These are phyloP conservation scores for Altica lythri DNA, from an alignment of 2,888 invertebrate genomes.

Conservation along the genomic window DNA sequence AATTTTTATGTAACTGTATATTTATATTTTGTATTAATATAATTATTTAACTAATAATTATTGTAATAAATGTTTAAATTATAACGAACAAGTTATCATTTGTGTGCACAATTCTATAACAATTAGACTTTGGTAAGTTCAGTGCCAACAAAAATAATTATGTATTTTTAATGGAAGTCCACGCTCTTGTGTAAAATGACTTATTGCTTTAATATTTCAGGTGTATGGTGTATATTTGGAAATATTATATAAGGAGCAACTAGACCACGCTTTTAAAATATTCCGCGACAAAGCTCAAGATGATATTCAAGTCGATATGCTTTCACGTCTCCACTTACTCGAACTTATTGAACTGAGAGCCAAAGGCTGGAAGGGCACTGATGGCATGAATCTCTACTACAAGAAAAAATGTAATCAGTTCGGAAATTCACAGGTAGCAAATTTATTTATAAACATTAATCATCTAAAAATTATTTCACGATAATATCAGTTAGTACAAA, in stretches of 20 bases:
- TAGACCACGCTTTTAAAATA: conserved; percentile 83
- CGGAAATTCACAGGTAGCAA: conserved; percentile 45
- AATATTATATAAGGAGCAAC: conserved; percentile 80
- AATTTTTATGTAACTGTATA: too few species aligned
- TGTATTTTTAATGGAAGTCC: too few species aligned
- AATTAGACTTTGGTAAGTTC: too few species aligned
- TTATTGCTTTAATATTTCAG: too few species aligned
- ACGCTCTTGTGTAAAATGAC: too few species aligned
- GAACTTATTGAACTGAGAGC: conserved; percentile 93
- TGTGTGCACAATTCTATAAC: too few species aligned
- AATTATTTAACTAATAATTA: too few species aligned
- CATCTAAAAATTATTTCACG: not conserved
- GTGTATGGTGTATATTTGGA: conserved; percentile 79
- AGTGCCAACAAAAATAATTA: too few species aligned
- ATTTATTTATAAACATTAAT: not conserved
- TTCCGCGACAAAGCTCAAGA: conserved; percentile 90
- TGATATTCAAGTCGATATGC: conserved; percentile 82
- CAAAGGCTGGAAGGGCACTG: conserved; percentile 85
- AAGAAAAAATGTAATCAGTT: conserved; percentile 61
- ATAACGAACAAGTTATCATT: too few species aligned
- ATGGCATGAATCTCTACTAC: conserved; percentile 85
- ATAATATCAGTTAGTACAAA: too few species aligned
- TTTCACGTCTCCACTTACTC: conserved; percentile 84
- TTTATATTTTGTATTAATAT: too few species aligned
- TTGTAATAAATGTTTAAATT: too few species aligned